A percentile compares a stretch with the other conserved stretches of the same genome.
Conservation (phyloP, 2,888 invertebrate species). For the Campaea margaritaria region DNA sequence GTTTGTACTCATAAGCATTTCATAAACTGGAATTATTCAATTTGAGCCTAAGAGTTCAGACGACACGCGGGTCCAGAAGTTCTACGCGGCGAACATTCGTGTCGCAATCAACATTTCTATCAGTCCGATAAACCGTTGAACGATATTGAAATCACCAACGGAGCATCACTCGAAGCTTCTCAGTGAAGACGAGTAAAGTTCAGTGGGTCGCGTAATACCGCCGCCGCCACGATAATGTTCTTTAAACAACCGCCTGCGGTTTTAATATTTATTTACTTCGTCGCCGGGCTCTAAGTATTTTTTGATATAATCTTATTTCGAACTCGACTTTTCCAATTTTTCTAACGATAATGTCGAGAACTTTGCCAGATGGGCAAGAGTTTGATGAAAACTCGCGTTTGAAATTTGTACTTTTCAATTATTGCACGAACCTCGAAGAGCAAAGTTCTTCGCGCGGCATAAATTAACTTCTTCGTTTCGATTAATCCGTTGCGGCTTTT, state of each 20-base stretch:
- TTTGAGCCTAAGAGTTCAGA: not conserved
- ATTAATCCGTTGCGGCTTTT: constrained; percentile 60
- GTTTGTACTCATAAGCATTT: constrained; percentile 3
- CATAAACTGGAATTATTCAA: constrained; percentile 15
- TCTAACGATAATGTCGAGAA: constrained; percentile 64
- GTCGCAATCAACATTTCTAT: constrained; percentile 34
- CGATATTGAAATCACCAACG: constrained; percentile 54
- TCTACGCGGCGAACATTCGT: constrained; percentile 15
- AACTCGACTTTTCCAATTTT: constrained; percentile 63
- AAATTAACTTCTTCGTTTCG: constrained; percentile 66
- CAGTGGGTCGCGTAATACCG: constrained; percentile 61
- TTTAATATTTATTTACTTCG: constrained; percentile 60
- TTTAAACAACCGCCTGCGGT: constrained; percentile 61
- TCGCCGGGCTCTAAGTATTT: constrained; percentile 49
- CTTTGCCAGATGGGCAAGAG: constrained; percentile 53
- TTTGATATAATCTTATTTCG: constrained; percentile 55
- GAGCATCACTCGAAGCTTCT: constrained; percentile 47
- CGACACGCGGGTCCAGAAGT: constrained; percentile 6
- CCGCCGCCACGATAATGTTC: constrained; percentile 56
- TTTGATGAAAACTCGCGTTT: constrained; percentile 53
- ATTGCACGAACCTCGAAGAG: constrained; percentile 59
- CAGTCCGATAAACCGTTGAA: constrained; percentile 40
- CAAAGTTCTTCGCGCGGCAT: constrained; percentile 60
- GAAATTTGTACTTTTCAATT: constrained; percentile 70
- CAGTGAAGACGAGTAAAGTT: constrained; percentile 54